Conservation (phyloP, 1,140 invertebrate genomes). For the Hypothenemus hampei region DNA sequence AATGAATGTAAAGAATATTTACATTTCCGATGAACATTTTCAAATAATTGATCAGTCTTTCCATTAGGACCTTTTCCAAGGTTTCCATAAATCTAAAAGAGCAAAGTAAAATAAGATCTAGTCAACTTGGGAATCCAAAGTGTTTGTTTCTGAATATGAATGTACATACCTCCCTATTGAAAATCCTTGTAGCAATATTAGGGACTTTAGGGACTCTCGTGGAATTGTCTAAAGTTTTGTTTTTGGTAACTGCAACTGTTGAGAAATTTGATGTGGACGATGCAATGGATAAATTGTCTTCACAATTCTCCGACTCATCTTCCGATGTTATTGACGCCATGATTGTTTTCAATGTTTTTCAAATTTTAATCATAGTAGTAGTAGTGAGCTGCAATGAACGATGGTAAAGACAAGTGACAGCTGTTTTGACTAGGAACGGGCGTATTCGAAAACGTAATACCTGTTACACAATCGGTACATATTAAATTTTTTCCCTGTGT, state of each 20-base stretch:
- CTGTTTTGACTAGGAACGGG: too few species aligned
- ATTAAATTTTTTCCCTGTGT: too few species aligned
- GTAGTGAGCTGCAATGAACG: too few species aligned
- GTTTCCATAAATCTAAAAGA: slow-evolving; percentile 40
- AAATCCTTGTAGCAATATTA: slow-evolving; percentile 40
- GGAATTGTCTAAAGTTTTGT: neutral
- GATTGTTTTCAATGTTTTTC: neutral
- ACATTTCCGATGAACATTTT: slow-evolving; percentile 57
- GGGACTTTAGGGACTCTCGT: neutral
- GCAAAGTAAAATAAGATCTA: slow-evolving; percentile 12
- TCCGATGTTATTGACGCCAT: slow-evolving; percentile 35
- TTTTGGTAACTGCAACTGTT: neutral
- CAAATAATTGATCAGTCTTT: slow-evolving; percentile 49
- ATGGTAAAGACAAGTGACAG: neutral
- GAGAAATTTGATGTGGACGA: neutral
- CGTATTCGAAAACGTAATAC: too few species aligned
- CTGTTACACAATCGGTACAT: too few species aligned
- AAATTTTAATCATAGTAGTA: neutral
- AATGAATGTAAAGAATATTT: slow-evolving; percentile 47
- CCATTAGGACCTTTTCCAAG: slow-evolving; percentile 38
- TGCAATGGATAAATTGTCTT: slow-evolving; percentile 31
- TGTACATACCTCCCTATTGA: slow-evolving; percentile 41
- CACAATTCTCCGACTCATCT: slow-evolving; percentile 32
- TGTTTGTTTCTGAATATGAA: neutral
- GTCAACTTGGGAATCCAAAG: slow-evolving; percentile 8